Base-by-base conservation (phyloP, 2,888 invertebrate genomes). In the Incurvaria masculella region DNA sequence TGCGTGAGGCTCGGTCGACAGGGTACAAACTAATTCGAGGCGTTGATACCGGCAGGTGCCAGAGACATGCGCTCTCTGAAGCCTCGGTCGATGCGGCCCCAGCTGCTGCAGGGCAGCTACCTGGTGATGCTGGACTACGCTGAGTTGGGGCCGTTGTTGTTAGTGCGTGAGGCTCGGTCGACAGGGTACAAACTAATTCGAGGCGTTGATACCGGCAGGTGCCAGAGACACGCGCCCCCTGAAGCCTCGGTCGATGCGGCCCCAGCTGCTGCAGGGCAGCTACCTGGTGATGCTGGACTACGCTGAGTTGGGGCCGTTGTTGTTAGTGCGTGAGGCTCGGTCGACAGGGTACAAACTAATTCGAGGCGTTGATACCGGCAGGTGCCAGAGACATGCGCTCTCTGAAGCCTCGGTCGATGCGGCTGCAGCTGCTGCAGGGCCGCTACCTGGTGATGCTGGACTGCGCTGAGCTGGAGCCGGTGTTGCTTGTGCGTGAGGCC, bases 251-350 rank as follows among this genome's bases (percentile, higher is more conserved):
- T 69, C 68, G 3, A 67, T 72, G 69, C 61, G 68, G 8, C 55
- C 73, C 53, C 72, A 71, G 55, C 57, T 68, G 10, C 62, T 72
- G 21, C 69, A 71, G 43, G 58, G 59, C 2, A 62, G 64, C 43
- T 71, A 69, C 55, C 59, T 74, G 1, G 69, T 65, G 39, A 69
- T 72, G 70, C 70, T 73, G 69, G 72, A 73, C 58, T 73, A 73
- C 49, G 65, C 66, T 49, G 72, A 72, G 54, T 68, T 67, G 56
- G 68, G 69, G 51, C 64, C 70, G 18, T 71, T 73, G 56, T 58
- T 73, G 27, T 55, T 74, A 33, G 68, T 68, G 19, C 68, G 64
- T 52, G 66, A 68, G 44, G 62, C 62, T 2, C 63, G 64, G 1
- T 3, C 33, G 33, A 8, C 33, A 14, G 33, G 33, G 11, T 33